Evolutionary conservation across 2,113 vertebrate genomes (phyloP), one percentile per base, ranked within the genome.

Genomic region (Mola mola): DNA sequence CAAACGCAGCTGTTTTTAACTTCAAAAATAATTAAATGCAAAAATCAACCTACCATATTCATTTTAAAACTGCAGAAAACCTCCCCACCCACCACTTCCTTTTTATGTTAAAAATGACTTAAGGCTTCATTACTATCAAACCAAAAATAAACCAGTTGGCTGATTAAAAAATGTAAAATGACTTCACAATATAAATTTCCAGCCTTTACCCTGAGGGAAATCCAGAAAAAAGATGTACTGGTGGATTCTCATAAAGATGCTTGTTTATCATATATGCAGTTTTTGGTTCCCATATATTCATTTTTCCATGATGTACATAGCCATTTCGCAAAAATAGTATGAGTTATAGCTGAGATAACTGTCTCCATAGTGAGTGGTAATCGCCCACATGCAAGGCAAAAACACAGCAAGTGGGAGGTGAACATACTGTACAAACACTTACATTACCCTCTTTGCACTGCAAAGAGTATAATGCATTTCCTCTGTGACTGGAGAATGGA

Each of bases 321-420:
- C 1, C 8, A 41, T 5, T 42, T 78, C n/a, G 59, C 62, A 58
- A 38, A 42, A 72, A 81, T n/a, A 44, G 49, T 60, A 69, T 69
- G 79, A 75, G 48, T 75, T 79, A 77, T 72, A 66, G 72, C 64
- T 52, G 72, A 79, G 78, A 80, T 79, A 85, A 85, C 64, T 75
- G 73, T 87, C 78, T 87, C 81, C 72, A 78, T 66, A 82, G 78
- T 73, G 78, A 85, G 81, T 15, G 2, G 34, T 29, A 68, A 71
- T 83, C 82, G 76, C 87, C 87, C 84, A 88, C 87, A 64, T 66
- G 53, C 46, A 17, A 40, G 57, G 69, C 72, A 72, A 52, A 68
- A 40, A 82, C 76, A 78, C 67, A 83, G 75, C 70, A 74, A 65
- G 87, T 88, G 84, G 87, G 87, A 88, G 87, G 78, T 83, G 77